Base-by-base conservation (phyloP, 2,888 invertebrate species). In the Euzophera pinguis region DNA sequence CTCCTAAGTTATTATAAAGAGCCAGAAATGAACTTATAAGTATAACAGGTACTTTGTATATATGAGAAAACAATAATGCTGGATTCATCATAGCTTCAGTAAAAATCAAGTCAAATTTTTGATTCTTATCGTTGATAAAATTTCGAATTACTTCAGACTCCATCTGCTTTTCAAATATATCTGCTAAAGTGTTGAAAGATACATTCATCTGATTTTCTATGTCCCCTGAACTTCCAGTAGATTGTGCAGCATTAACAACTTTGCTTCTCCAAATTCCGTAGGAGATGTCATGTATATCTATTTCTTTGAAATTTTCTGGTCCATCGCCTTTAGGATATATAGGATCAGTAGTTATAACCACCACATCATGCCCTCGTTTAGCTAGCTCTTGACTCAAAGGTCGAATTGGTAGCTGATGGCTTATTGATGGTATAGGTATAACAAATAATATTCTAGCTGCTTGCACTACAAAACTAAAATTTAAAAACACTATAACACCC, bases 351-450 rank as follows among this genome's bases (percentile, higher is more conserved):
- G 81, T 75, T 1, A 77, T 32, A 0, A 78, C 57, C 0, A 73
- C 65, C 0, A 84, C 17, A 29, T 81, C 62, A 50, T 83, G 82
- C 6, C 79, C 81, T 2, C 72, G 62, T 35, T 58, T 61, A 0
- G 67, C 64, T 14, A 85, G 53, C 12, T 71, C 73, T 13, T 65
- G 55, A 1, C 47, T 50, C 7, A 61, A 13, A 1, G 58, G 53
- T 14, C 59, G 38, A 17, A 61, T 57, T 3, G 54, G 58, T 1
- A 58, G 16, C 52, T 59, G 56, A 32, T 61, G 61, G n/a, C 61
- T 61, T 13, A 58, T 52, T 10, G 57, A 55, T 3, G 59, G 57
- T 12, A 41, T 49, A 10, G 59, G 52, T 27, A 55, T 56, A 2
- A 53, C 27, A 0, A 56, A 56, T 0, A 61, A 12, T 16, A 61